Evolutionary conservation across 2,113 vertebrate species (phyloP).

Genomic region (Planiliza haematocheilus): DNA sequence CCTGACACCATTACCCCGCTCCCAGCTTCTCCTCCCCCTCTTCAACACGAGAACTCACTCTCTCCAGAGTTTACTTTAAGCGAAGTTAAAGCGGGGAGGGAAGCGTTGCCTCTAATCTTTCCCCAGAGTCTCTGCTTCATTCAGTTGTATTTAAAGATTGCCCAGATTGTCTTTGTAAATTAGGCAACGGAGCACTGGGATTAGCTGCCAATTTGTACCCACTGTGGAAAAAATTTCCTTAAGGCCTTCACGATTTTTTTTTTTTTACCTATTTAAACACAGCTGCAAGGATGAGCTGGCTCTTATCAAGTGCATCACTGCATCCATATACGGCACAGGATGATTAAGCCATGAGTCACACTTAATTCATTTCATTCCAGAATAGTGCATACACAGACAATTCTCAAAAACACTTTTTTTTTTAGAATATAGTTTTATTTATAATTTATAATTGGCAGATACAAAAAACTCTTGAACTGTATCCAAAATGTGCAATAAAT

Average conservation of each 20-base stretch:
- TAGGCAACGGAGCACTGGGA: constrained; percentile 55
- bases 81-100: constrained; percentile 49
- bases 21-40: constrained; percentile 23
- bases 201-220: constrained; percentile 60
- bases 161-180: constrained; percentile 63
- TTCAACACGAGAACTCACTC: constrained; percentile 49
- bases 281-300: constrained; percentile 35
- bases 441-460: constrained; percentile 95
- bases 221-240: constrained; percentile 30
- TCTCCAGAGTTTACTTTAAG: constrained; percentile 57
- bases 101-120: constrained; percentile 50
- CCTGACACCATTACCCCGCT: constrained; percentile 61
- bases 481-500: constrained; percentile 99
- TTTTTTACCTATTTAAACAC: constrained; percentile 45
- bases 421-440: constrained; percentile 91
- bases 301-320: constrained; percentile 1
- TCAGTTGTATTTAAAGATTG: constrained; percentile 56
- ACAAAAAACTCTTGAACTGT: constrained; percentile 95
- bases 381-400: not conserved
- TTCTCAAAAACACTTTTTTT: constrained; percentile 25
- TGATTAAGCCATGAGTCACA: not conserved
- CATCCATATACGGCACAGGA: not conserved
- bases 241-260: constrained; percentile 35
- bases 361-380: too few relatives aligned
- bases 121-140: constrained; percentile 46